Evolutionary conservation across 1,140 invertebrate species (phyloP).

Genomic region (Drosophila obscura): DNA sequence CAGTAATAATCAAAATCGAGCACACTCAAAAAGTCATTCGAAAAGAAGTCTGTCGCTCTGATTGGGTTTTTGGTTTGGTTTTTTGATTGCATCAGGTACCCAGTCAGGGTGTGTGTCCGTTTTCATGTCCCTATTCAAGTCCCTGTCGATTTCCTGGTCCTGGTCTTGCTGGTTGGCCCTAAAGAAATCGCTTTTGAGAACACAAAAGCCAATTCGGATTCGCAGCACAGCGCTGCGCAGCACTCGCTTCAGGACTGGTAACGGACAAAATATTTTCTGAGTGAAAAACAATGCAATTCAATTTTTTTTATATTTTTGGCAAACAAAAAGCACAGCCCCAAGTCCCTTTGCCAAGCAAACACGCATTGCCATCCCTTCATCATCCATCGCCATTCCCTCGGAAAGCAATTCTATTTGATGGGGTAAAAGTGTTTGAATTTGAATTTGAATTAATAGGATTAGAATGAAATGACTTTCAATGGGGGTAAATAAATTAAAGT

Average conservation of each 20-base stretch:
- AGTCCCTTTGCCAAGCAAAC: conserved; percentile 7
- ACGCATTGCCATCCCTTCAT: not conserved
- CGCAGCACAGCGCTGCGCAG: not conserved
- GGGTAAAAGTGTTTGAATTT: conserved; percentile 56
- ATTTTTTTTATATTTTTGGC: conserved; percentile 31
- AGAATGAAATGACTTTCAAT: conserved; percentile 65
- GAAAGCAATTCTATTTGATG: conserved; percentile 56
- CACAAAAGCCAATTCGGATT: conserved; percentile 32
- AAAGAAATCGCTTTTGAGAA: conserved; percentile 27
- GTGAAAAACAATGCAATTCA: conserved; percentile 68
- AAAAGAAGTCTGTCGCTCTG: conserved; percentile 16
- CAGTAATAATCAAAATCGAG: conserved; percentile 71
- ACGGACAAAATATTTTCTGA: conserved; percentile 66
- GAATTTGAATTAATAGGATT: conserved; percentile 80
- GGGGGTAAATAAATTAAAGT: conserved; percentile 78
- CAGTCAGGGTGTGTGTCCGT: not conserved
- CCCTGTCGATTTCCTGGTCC: not conserved
- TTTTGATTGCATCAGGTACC: conserved; percentile 58
- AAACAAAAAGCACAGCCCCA: conserved; percentile 66
- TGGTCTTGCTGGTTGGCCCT: not conserved
- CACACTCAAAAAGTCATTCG: conserved; percentile 46
- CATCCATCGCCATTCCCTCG: not conserved
- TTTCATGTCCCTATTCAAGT: not conserved
- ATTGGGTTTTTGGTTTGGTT: conserved; percentile 39
- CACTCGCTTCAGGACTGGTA: conserved; percentile 44